Evolutionary conservation across 2,797 vertebrate species (phyloP).

Genomic region (Poeciliopsis gracilis): DNA sequence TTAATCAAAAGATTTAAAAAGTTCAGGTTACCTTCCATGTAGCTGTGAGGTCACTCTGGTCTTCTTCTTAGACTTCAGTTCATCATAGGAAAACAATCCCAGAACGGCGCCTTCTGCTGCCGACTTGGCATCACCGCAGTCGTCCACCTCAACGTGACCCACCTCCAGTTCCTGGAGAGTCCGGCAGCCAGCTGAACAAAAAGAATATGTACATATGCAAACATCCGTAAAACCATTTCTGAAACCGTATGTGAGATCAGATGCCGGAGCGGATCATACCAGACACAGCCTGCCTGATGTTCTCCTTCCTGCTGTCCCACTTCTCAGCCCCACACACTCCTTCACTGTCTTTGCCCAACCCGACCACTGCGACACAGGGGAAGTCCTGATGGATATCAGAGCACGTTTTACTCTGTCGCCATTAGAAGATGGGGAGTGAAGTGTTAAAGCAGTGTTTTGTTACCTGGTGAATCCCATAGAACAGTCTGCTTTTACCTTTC

Average conservation of each 20-base stretch:
- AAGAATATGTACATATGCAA: background rate
- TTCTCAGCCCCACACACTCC: constrained; percentile 88
- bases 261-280: constrained; percentile 68
- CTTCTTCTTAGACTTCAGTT: constrained; percentile 94
- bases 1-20: background rate
- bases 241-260: background rate
- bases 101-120: constrained; percentile 94
- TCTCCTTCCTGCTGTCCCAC: constrained; percentile 92
- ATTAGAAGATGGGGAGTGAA: background rate
- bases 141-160: constrained; percentile 88
- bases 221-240: background rate
- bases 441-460: background rate
- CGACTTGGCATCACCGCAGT: constrained; percentile 90
- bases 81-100: constrained; percentile 90
- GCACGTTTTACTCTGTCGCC: background rate
- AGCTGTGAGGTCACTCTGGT: constrained; percentile 80
- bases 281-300: constrained; percentile 89
- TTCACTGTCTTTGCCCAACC: constrained; percentile 84
- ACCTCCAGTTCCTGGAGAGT: constrained; percentile 91
- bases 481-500: constrained; percentile 90
- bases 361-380: constrained; percentile 88
- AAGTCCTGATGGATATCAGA: constrained; percentile 83
- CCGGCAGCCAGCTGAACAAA: constrained; percentile 87
- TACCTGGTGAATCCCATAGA: constrained; percentile 95
- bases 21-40: constrained; percentile 83